These are phyloP conservation scores for Zele albiditarsus DNA, from an alignment of 2,888 invertebrate genomes.

Conservation along the genomic window DNA sequence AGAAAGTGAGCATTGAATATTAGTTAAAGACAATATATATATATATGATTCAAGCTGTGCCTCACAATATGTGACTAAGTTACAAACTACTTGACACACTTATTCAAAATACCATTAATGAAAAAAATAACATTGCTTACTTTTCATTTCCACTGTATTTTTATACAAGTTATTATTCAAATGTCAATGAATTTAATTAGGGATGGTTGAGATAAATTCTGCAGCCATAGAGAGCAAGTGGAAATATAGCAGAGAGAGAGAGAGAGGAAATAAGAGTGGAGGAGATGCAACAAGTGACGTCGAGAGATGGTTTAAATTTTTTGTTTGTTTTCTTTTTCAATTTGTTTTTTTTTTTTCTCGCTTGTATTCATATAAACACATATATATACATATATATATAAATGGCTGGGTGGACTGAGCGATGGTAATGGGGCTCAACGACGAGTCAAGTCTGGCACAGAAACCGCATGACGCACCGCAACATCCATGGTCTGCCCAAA, in stretches of 20 bases:
- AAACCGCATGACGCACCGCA: conserved; percentile 18
- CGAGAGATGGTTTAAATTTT: not conserved
- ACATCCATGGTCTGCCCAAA: not conserved
- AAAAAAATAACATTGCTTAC: not conserved
- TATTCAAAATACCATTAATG: not conserved
- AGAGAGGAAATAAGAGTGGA: not conserved
- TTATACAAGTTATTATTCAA: not conserved
- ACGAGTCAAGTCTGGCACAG: conserved; percentile 13
- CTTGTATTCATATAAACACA: not conserved
- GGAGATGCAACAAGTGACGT: conserved; percentile 22
- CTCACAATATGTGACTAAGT: conserved; percentile 10
- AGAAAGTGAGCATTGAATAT: conserved; percentile 34
- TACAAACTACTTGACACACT: conserved; percentile 2
- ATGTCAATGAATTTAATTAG: not conserved
- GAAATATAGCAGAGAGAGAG: not conserved
- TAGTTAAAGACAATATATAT: not conserved
- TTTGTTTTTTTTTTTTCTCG: not conserved
- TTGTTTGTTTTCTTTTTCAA: not conserved
- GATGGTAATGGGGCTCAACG: conserved; percentile 13
- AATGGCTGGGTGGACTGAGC: not conserved
- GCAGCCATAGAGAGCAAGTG: not conserved
- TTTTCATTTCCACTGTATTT: not conserved
- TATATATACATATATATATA: not conserved
- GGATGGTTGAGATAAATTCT: not conserved
- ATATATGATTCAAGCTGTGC: not conserved